These are phyloP conservation scores for Epinephelus lanceolatus DNA, from an alignment of 2,113 vertebrate species.

Conservation along the genomic window DNA sequence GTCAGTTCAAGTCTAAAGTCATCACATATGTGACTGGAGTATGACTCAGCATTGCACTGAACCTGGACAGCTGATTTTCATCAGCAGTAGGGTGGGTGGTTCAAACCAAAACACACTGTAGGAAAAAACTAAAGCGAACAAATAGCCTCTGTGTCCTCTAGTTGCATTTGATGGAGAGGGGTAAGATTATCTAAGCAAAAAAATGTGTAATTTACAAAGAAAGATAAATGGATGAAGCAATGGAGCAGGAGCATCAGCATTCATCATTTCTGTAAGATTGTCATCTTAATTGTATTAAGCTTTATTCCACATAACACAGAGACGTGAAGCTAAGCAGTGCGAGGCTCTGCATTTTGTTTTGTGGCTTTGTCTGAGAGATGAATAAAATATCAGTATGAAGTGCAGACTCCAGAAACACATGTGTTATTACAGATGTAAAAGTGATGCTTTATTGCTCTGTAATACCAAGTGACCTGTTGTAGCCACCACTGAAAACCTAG, in stretches of 20 bases:
- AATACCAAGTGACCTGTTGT: slow-evolving; percentile 10
- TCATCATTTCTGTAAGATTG: slow-evolving; percentile 49
- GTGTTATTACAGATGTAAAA: slow-evolving; percentile 39
- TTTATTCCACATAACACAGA: slow-evolving; percentile 35
- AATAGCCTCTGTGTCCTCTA: background rate
- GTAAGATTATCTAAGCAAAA: slow-evolving; percentile 6
- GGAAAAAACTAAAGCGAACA: background rate
- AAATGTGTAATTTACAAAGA: slow-evolving; percentile 51
- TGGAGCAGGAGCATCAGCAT: slow-evolving; percentile 46
- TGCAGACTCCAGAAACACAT: slow-evolving; percentile 15
- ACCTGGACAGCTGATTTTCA: slow-evolving; percentile 13
- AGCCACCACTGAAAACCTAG: background rate
- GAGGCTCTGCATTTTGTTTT: slow-evolving; percentile 22
- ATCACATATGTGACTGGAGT: too few relatives aligned
- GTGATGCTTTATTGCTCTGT: slow-evolving; percentile 24
- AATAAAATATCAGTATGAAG: slow-evolving; percentile 56
- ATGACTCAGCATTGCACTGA: background rate
- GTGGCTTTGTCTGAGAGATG: slow-evolving; percentile 32
- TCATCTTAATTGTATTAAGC: slow-evolving; percentile 46
- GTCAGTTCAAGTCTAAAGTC: too few relatives aligned
- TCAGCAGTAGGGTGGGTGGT: background rate
- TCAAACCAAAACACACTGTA: background rate
- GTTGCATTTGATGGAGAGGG: slow-evolving; percentile 38
- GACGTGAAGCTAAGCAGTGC: slow-evolving; percentile 23
- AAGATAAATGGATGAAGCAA: slow-evolving; percentile 64